Conservation (phyloP, 2,888 invertebrate genomes). For the Ceriagrion tenellum region DNA sequence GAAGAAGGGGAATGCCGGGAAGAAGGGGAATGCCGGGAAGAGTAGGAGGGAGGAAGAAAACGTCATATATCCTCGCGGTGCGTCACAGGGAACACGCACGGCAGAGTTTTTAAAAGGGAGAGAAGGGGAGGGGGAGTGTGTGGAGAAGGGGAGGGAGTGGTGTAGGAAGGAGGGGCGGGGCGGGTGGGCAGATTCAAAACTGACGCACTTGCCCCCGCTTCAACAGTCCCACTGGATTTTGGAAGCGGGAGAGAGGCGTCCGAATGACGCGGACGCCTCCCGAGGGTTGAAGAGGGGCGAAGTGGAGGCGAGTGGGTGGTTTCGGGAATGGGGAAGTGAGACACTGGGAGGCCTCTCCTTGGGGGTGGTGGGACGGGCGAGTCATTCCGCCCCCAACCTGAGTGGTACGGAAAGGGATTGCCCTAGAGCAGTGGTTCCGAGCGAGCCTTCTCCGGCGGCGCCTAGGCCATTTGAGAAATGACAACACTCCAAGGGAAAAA, state of each 20-base stretch:
- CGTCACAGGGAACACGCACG: not conserved
- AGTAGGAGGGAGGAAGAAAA: not conserved
- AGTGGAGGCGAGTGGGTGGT: not conserved
- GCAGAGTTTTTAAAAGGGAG: not conserved
- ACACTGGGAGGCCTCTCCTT: too few relatives aligned
- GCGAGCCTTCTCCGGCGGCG: not conserved
- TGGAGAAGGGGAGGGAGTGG: not conserved
- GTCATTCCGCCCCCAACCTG: not conserved
- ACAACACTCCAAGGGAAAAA: not conserved
- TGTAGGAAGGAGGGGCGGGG: too few relatives aligned
- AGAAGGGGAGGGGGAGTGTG: too few relatives aligned
- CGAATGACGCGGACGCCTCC: not conserved
- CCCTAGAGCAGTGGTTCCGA: conserved; percentile 14
- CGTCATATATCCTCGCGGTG: not conserved
- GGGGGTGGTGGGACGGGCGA: not conserved
- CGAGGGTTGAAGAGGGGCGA: not conserved
- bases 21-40: not conserved
- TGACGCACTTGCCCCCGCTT: not conserved
- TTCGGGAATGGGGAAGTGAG: not conserved
- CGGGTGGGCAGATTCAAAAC: not conserved
- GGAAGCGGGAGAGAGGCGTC: not conserved
- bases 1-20: not conserved
- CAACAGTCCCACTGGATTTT: not conserved
- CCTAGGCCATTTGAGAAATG: not conserved
- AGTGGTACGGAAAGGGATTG: not conserved